Base-by-base conservation (phyloP, 2,888 invertebrate species). In the Eupithecia exiguata region DNA sequence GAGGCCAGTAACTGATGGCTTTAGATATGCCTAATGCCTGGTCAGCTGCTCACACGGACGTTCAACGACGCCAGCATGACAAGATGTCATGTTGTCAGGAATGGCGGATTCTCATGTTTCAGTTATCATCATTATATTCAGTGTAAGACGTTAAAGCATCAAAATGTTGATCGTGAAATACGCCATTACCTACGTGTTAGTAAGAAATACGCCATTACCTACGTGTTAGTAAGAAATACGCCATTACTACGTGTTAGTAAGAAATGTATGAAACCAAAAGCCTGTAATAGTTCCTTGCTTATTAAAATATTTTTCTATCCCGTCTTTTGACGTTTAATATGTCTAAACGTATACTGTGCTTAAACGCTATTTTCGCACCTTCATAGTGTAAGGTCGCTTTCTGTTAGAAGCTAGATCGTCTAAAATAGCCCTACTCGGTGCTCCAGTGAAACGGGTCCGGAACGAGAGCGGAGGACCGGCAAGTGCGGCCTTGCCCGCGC, bases 401-500 rank as follows among this genome's bases (percentile, higher is more conserved):
- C 62, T 9, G 35, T 46, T 18, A 30, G 46, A 46, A 46, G 46
- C 46, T 46, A 35, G 43, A 30, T 0, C 49, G 9, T 30, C 30
- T 35, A 35, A 35, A 61, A 16, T 63, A 63, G 65, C 49, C 61
- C 58, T 67, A 68, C 46, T 38, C 7, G 62, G 18, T 30, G 63
- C 2, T 36, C 25, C 16, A 61, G 71, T 72, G 75, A 74, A 78
- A 77, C 77, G 73, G 30, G 69, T 53, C 68, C 16, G 69, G 53
- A 76, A 68, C 70, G 68, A 72, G 75, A 75, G 68, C 72, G 70
- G 58, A 35, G 68, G 63, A 71, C 75, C 21, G 49, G 10, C 49
- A 63, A 77, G 78, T 72, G 76, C 75, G 77, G 81, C 81, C 81
- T 81, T 76, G 78, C 75, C 49, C 78, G 75, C 74, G 78, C 67